phyloP scores from a whole-genome alignment of 2,888 invertebrate genomes.

The Drosophila kuntzei region DNA sequence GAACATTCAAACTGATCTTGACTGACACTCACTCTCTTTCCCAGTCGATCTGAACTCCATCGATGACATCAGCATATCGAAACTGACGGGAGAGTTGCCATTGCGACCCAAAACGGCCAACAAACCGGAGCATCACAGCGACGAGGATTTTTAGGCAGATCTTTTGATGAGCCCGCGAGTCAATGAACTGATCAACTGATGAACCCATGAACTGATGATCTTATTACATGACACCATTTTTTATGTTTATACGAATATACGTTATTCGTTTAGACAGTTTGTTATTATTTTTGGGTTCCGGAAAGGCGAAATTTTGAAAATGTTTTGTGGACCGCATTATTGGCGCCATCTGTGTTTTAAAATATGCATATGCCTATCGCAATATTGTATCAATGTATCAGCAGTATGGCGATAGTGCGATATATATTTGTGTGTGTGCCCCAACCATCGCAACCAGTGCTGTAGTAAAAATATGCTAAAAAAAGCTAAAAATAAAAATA shows the following conservation, averaged over 20 bases:
- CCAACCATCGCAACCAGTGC: slow-evolving; percentile 29
- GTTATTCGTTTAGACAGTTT: slow-evolving; percentile 34
- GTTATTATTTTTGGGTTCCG: background rate
- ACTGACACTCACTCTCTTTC: background rate
- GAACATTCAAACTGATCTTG: no score
- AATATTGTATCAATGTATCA: slow-evolving; percentile 1
- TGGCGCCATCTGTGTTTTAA: slow-evolving; percentile 34
- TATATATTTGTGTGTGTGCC: background rate
- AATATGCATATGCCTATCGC: background rate
- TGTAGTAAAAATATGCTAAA: no score
- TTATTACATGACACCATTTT: slow-evolving; percentile 18
- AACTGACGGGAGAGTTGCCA: slow-evolving; percentile 82
- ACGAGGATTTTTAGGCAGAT: slow-evolving; percentile 82
- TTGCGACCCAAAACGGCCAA: slow-evolving; percentile 83
- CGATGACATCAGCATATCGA: slow-evolving; percentile 84
- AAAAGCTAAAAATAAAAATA: no score
- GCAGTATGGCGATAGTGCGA: slow-evolving; percentile 17
- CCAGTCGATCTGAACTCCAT: slow-evolving; percentile 84
- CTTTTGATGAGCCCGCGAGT: background rate
- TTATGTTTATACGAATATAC: slow-evolving; percentile 34
- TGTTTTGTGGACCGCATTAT: background rate
- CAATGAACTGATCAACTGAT: slow-evolving; percentile 1
- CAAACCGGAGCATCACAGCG: slow-evolving; percentile 83
- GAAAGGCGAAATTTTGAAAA: no score
- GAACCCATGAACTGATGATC: slow-evolving; percentile 2